Conservation (phyloP, 37 sponge, comb jelly and placozoan species). For the Ephydatia muelleri region DNA sequence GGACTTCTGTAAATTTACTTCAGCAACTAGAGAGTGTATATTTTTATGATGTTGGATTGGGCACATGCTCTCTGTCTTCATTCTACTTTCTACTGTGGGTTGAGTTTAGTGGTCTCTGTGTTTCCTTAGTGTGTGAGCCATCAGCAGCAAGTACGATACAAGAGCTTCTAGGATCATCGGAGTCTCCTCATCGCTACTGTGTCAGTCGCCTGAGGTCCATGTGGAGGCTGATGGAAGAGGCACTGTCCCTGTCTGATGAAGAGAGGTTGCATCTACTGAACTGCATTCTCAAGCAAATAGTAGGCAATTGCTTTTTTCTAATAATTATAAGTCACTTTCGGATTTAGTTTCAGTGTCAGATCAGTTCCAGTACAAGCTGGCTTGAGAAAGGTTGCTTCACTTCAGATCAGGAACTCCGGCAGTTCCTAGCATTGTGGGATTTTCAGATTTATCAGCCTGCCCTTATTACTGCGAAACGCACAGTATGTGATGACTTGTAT, state of each 20-base stretch:
- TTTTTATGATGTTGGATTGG: conserved; percentile 55
- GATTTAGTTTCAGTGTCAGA: background rate
- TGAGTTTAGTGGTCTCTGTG: conserved; percentile 78
- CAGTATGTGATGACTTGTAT: background rate
- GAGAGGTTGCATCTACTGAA: conserved; percentile 75
- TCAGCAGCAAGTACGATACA: conserved; percentile 43
- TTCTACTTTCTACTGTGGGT: conserved; percentile 81
- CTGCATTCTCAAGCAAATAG: conserved; percentile 28
- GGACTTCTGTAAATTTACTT: background rate
- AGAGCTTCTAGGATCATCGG: conserved; percentile 75
- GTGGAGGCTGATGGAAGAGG: conserved; percentile 78
- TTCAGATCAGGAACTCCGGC: background rate
- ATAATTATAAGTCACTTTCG: too few species aligned
- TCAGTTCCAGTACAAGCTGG: background rate
- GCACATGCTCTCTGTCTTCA: conserved; percentile 83
- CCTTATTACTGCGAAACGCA: background rate
- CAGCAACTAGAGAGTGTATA: conserved; percentile 45
- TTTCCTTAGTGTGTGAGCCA: conserved; percentile 72
- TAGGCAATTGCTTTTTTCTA: conserved; percentile 13
- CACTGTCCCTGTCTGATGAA: conserved; percentile 75
- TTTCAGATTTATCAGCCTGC: background rate
- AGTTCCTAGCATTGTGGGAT: background rate
- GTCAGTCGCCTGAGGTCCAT: conserved; percentile 73
- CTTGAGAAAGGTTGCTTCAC: background rate
- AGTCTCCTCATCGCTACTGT: conserved; percentile 85